Evolutionary conservation across 1,140 invertebrate genomes (phyloP).

Genomic region (Cylas formicarius): DNA sequence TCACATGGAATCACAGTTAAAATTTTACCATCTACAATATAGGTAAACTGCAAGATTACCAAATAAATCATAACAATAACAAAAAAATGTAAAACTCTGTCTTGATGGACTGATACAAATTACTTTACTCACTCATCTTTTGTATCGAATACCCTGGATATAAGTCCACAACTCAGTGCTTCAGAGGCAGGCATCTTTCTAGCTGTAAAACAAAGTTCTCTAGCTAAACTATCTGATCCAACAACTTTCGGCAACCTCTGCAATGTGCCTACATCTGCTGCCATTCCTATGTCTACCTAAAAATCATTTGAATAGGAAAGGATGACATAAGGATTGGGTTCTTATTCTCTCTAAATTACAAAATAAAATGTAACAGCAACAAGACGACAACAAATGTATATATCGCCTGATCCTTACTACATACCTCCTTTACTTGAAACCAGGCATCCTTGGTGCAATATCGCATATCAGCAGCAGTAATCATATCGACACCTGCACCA

Average conservation of each 20-base stretch:
- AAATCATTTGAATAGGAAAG: no score
- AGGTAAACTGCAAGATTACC: not conserved
- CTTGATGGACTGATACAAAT: no score
- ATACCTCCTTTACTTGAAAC: constrained; percentile 87
- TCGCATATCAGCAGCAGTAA: constrained; percentile 83
- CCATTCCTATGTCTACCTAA: constrained; percentile 68
- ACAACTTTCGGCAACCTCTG: constrained; percentile 91
- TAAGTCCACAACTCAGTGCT: constrained; percentile 67
- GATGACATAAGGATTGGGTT: no score
- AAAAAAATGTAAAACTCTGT: constrained; percentile 3
- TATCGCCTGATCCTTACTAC: constrained; percentile 36
- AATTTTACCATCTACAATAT: not conserved
- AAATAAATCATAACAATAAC: not conserved
- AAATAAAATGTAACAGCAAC: no score
- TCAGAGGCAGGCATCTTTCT: constrained; percentile 75
- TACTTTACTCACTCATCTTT: constrained; percentile 59
- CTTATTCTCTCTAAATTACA: no score
- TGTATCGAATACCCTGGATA: constrained; percentile 65
- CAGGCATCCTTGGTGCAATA: constrained; percentile 86
- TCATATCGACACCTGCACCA: constrained; percentile 83
- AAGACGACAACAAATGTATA: constrained; percentile 1
- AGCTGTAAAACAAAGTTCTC: constrained; percentile 83
- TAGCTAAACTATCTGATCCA: constrained; percentile 76
- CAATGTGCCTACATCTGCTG: constrained; percentile 90
- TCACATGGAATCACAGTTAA: not conserved